Conservation (phyloP, 2,888 invertebrate species). For the Microchrysa polita region DNA sequence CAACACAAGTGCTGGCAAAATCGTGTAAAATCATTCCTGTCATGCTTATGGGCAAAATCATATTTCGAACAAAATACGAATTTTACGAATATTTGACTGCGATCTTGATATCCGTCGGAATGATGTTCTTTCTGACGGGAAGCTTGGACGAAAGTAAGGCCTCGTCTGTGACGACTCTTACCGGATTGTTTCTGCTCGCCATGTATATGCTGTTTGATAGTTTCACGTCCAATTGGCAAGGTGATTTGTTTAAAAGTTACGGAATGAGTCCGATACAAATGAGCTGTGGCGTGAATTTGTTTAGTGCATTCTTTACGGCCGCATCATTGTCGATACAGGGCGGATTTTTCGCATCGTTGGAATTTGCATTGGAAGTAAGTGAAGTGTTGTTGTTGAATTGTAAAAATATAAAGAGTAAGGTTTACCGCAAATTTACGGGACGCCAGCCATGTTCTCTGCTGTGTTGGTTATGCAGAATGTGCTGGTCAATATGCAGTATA, state of each 20-base stretch:
- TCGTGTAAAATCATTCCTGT: slow-evolving; percentile 98
- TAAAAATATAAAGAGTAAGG: not conserved
- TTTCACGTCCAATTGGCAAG: slow-evolving; percentile 99
- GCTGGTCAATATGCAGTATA: too few relatives aligned
- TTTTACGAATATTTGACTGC: slow-evolving; percentile 93
- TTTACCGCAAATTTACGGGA: too few relatives aligned
- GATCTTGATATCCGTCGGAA: slow-evolving; percentile 87
- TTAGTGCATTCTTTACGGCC: slow-evolving; percentile 88
- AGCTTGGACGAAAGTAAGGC: slow-evolving; percentile 72
- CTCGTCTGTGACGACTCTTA: slow-evolving; percentile 78
- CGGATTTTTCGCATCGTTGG: slow-evolving; percentile 76
- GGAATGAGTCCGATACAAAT: slow-evolving; percentile 85
- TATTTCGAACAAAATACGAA: slow-evolving; percentile 87
- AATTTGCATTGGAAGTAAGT: slow-evolving; percentile 75
- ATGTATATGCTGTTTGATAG: slow-evolving; percentile 96
- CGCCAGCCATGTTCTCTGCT: too few relatives aligned
- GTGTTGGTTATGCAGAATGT: too few relatives aligned
- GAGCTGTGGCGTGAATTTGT: slow-evolving; percentile 97
- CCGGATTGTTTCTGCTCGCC: slow-evolving; percentile 84
- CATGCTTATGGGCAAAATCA: slow-evolving; percentile 96
- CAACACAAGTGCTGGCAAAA: slow-evolving; percentile 95
- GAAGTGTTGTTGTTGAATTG: too few relatives aligned
- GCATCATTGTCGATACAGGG: slow-evolving; percentile 88
- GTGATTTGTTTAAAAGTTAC: slow-evolving; percentile 83
- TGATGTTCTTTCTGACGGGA: slow-evolving; percentile 90